Evolutionary conservation across 2,113 vertebrate species (phyloP).

Genomic region (Hassar affinis): DNA sequence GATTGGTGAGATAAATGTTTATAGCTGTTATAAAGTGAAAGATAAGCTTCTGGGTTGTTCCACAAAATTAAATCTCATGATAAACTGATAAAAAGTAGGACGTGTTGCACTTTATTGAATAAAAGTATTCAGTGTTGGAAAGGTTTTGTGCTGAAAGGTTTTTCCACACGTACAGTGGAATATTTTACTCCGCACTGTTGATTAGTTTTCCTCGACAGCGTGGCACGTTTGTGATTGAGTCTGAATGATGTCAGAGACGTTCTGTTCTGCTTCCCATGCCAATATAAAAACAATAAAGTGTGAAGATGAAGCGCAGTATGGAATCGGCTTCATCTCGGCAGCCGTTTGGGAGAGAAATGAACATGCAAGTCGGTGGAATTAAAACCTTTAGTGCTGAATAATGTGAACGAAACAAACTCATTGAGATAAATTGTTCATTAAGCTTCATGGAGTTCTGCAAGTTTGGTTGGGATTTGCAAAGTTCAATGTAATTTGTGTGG

Average conservation of each 20-base stretch:
- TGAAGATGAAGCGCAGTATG: slow-evolving; percentile 57
- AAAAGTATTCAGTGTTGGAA: neutral
- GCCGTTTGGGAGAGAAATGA: slow-evolving; percentile 54
- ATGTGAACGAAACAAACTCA: slow-evolving; percentile 70
- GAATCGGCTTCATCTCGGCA: slow-evolving; percentile 49
- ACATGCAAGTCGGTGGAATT: slow-evolving; percentile 46
- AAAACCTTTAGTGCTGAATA: slow-evolving; percentile 66
- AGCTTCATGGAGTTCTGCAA: slow-evolving; percentile 52
- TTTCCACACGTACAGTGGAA: too few relatives aligned
- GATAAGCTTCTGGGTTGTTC: neutral
- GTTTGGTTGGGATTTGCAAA: slow-evolving; percentile 70
- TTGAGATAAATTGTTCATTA: slow-evolving; percentile 74
- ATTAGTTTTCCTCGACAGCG: neutral
- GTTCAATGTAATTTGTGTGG: slow-evolving; percentile 67
- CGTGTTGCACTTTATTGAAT: neutral
- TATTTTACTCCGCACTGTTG: neutral
- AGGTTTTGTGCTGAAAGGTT: too few relatives aligned
- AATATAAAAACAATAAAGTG: slow-evolving; percentile 41
- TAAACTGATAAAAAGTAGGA: neutral
- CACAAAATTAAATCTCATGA: neutral
- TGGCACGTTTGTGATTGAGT: neutral
- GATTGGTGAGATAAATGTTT: neutral
- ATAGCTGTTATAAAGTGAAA: too few relatives aligned
- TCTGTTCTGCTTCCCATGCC: neutral
- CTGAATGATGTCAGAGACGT: neutral